phyloP scores from a whole-genome alignment of 2,888 invertebrate genomes.

The Eurytoma californica region DNA sequence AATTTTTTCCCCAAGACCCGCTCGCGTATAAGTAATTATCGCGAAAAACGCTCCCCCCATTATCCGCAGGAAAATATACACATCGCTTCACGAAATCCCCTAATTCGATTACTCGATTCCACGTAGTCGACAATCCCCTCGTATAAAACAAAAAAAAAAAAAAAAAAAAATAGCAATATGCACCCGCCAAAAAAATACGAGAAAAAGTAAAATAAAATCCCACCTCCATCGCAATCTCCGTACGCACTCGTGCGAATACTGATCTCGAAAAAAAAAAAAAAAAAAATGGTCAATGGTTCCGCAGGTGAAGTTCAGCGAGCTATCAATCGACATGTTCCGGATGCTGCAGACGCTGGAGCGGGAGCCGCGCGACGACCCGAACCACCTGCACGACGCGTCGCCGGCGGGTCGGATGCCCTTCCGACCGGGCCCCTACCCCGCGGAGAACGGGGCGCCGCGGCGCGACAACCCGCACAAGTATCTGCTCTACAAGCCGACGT shows the following conservation, averaged over 20 bases:
- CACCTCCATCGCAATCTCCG: too few species aligned
- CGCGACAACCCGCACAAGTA: constrained; percentile 97
- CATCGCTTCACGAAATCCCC: too few species aligned
- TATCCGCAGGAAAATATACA: too few species aligned
- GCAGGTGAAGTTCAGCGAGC: constrained; percentile 96
- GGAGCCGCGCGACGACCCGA: constrained; percentile 90
- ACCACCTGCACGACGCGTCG: constrained; percentile 84
- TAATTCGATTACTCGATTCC: too few species aligned
- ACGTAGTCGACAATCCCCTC: too few species aligned
- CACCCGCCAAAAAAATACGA: background rate
- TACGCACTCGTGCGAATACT: too few species aligned
- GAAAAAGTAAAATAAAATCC: background rate
- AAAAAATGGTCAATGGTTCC: background rate
- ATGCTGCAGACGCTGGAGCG: constrained; percentile 96
- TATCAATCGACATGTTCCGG: constrained; percentile 98
- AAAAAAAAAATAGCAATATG: too few species aligned
- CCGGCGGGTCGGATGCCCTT: constrained; percentile 82
- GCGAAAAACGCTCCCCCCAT: too few species aligned
- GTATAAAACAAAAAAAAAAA: too few species aligned
- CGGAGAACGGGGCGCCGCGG: constrained; percentile 85
- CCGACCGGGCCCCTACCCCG: constrained; percentile 77
- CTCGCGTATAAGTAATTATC: too few species aligned
- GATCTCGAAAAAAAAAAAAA: background rate
- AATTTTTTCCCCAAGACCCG: too few species aligned
- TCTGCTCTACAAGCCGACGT: constrained; percentile 94